phyloP scores from a whole-genome alignment of 2,797 vertebrate genomes.

The Sebastes elongatus region DNA sequence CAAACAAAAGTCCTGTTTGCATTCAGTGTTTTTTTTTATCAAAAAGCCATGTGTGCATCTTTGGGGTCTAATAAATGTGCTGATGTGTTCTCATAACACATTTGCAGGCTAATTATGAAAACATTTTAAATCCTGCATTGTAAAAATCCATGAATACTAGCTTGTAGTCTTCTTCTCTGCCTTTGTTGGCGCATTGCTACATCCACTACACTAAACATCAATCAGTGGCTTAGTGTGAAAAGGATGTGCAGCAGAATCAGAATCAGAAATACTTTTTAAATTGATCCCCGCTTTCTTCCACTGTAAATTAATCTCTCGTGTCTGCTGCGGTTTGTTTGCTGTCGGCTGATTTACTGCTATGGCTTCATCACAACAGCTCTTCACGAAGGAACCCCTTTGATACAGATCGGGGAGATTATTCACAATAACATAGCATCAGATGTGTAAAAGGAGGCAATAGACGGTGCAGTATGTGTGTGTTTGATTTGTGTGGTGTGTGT shows the following conservation, averaged over 20 bases:
- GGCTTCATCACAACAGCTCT: conserved; percentile 10
- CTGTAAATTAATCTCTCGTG: background rate
- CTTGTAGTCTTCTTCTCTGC: background rate
- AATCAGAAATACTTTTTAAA: too few relatives aligned
- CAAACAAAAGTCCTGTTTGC: background rate
- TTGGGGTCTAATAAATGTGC: too few relatives aligned
- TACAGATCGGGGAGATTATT: conserved; percentile 4
- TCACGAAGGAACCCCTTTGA: conserved; percentile 24
- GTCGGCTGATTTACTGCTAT: background rate
- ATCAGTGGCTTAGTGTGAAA: background rate
- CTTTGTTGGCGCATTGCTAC: background rate
- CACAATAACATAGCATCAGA: background rate
- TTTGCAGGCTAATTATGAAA: background rate
- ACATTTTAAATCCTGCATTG: background rate
- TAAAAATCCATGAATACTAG: background rate
- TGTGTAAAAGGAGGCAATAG: background rate
- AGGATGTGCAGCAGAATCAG: background rate
- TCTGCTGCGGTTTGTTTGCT: conserved; percentile 2
- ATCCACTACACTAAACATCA: background rate
- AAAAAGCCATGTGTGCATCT: background rate
- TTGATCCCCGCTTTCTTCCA: background rate
- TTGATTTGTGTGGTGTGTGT: conserved; percentile 17
- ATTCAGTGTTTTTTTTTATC: background rate
- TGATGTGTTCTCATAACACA: background rate
- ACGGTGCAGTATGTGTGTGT: conserved; percentile 15